Conservation (phyloP, 2,888 invertebrate genomes). For the Chaetogeoica ovagalla region DNA sequence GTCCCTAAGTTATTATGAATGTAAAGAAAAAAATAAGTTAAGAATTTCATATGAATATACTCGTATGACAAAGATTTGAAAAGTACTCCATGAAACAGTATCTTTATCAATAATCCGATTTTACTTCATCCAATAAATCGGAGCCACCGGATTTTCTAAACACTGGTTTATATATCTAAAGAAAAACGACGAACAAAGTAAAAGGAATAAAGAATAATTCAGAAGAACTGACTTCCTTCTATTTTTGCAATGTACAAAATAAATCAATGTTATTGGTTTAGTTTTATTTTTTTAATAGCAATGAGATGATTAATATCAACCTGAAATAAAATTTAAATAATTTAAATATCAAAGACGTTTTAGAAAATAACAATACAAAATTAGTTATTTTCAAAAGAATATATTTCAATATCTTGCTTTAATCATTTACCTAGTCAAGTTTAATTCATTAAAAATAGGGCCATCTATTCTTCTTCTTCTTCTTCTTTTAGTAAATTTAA, state of each 20-base stretch:
- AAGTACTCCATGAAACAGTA: background rate
- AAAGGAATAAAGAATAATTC: background rate
- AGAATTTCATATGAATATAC: background rate
- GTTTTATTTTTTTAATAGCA: too few species aligned
- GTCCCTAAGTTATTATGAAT: background rate
- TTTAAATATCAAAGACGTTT: too few species aligned
- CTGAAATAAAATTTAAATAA: background rate
- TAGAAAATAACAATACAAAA: too few species aligned
- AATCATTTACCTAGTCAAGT: too few species aligned
- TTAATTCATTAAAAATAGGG: too few species aligned
- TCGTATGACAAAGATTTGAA: slow-evolving; percentile 16
- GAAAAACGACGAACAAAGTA: background rate
- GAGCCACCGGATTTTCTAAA: slow-evolving; percentile 11
- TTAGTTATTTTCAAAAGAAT: too few species aligned
- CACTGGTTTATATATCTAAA: background rate
- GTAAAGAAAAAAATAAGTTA: background rate
- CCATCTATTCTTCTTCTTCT: too few species aligned
- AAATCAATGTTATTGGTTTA: too few species aligned
- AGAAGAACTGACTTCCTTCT: background rate
- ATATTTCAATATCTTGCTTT: too few species aligned
- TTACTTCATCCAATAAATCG: slow-evolving; percentile 8
- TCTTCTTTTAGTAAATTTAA: too few species aligned
- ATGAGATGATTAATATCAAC: background rate
- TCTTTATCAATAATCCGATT: background rate
- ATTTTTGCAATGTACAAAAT: background rate